Evolutionary conservation across 2,797 vertebrate genomes (phyloP).

Genomic region (Nasua narica): DNA sequence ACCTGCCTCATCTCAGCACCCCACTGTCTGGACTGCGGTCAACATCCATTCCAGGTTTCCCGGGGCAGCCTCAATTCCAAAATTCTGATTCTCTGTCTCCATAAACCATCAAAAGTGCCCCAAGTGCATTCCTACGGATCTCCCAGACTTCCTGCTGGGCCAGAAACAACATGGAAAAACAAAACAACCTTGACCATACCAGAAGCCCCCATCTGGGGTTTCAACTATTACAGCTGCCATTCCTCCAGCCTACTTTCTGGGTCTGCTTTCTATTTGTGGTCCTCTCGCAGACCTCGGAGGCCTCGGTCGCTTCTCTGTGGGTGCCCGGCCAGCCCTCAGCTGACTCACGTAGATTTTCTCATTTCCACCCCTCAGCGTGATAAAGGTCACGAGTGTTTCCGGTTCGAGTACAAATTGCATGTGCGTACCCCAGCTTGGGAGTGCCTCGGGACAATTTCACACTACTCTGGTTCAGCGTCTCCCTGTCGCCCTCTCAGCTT

Average conservation of each 20-base stretch:
- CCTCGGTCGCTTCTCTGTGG: slow-evolving; percentile 24
- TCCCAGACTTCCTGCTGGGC: background rate
- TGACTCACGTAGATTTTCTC: slow-evolving; percentile 65
- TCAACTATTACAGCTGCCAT: background rate
- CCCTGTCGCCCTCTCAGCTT: slow-evolving; percentile 53
- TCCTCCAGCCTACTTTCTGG: background rate
- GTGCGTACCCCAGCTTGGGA: slow-evolving; percentile 44
- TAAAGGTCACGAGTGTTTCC: slow-evolving; percentile 69
- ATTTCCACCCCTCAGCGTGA: slow-evolving; percentile 61
- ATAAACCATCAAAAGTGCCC: background rate
- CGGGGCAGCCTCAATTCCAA: background rate
- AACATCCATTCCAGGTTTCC: background rate
- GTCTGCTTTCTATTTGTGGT: background rate
- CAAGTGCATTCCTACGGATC: background rate
- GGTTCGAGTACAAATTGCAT: slow-evolving; percentile 61
- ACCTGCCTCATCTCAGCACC: background rate
- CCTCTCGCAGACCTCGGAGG: background rate
- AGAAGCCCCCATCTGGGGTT: background rate
- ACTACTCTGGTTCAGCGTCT: slow-evolving; percentile 51
- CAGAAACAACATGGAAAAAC: background rate
- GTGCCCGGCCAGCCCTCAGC: slow-evolving; percentile 44
- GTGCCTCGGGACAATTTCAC: slow-evolving; percentile 70
- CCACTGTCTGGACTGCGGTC: background rate
- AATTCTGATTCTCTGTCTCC: background rate
- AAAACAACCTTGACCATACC: background rate